phyloP scores from a whole-genome alignment of 2,113 vertebrate species.

The Erythrocercus mccallii region DNA sequence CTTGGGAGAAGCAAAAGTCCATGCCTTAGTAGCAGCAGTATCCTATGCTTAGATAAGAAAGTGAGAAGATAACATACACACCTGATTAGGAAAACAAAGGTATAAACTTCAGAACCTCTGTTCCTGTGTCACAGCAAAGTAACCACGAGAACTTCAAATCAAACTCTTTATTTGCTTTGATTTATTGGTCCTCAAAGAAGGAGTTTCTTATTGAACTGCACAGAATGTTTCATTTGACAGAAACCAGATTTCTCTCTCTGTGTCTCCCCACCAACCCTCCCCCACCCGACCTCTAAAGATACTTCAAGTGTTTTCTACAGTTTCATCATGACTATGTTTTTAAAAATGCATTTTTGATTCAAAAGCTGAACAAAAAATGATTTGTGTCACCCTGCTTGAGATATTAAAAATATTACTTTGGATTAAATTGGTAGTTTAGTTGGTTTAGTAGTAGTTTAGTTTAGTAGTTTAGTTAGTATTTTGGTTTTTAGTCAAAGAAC shows the following conservation, averaged over 20 bases:
- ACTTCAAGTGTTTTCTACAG: background rate
- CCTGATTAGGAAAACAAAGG: background rate
- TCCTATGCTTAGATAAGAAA: background rate
- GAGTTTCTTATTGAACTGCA: background rate
- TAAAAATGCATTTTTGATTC: background rate
- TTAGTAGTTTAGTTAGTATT: background rate
- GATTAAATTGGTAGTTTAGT: background rate
- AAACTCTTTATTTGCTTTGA: background rate
- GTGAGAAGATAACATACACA: background rate
- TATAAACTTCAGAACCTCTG: background rate
- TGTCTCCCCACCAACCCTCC: background rate
- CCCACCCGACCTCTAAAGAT: fast-evolving
- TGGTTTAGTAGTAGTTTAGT: background rate
- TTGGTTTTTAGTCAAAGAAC: background rate
- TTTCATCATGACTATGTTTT: background rate
- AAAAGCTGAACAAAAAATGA: background rate
- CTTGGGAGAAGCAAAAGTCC: background rate
- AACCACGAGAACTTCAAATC: background rate
- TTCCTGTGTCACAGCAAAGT: background rate
- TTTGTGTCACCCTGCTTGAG: background rate
- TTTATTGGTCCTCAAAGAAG: background rate
- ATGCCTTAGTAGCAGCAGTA: background rate
- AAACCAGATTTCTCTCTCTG: background rate
- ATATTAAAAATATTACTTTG: background rate
- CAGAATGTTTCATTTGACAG: background rate